A percentile compares a stretch with the other conserved stretches of the same genome.
Conservation (phyloP, 2,113 vertebrate genomes). For the Actinemys pallida region DNA sequence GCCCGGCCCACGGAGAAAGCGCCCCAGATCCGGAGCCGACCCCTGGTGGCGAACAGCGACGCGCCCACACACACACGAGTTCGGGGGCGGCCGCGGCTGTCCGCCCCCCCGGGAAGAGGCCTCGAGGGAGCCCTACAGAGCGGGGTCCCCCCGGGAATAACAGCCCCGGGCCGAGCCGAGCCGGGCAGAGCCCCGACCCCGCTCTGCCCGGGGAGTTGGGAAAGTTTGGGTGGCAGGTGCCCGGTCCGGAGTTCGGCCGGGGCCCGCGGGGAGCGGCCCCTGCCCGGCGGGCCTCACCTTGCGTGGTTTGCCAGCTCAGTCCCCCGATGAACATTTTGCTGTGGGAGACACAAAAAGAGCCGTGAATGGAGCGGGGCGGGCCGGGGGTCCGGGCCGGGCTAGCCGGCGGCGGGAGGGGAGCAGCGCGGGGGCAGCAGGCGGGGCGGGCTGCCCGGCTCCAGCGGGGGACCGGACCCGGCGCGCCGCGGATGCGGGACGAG, state of each 20-base stretch:
- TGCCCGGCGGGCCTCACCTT: slow-evolving; percentile 85
- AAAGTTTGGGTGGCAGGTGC: background rate
- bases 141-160: slow-evolving; percentile 5
- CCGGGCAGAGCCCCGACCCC: background rate
- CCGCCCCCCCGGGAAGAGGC: slow-evolving; percentile 23
- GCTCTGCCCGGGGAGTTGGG: background rate
- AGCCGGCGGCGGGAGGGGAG: slow-evolving; percentile 46
- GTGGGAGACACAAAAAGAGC: slow-evolving; percentile 76
- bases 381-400: slow-evolving; percentile 75
- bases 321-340: slow-evolving; percentile 99
- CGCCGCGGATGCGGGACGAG: too few species aligned
- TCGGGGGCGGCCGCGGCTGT: slow-evolving; percentile 28
- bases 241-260: slow-evolving; percentile 36
- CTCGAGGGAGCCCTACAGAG: slow-evolving; percentile 32
- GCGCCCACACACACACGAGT: slow-evolving; percentile 23
- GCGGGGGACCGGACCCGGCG: too few species aligned
- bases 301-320: slow-evolving; percentile 96
- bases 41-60: background rate
- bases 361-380: slow-evolving; percentile 77
- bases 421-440: background rate
- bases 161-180: background rate
- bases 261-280: slow-evolving; percentile 26
- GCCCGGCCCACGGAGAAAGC: background rate
- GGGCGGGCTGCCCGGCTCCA: background rate
- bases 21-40: background rate